Base-by-base conservation (phyloP, 2,797 vertebrate species). In the Channa striata region DNA sequence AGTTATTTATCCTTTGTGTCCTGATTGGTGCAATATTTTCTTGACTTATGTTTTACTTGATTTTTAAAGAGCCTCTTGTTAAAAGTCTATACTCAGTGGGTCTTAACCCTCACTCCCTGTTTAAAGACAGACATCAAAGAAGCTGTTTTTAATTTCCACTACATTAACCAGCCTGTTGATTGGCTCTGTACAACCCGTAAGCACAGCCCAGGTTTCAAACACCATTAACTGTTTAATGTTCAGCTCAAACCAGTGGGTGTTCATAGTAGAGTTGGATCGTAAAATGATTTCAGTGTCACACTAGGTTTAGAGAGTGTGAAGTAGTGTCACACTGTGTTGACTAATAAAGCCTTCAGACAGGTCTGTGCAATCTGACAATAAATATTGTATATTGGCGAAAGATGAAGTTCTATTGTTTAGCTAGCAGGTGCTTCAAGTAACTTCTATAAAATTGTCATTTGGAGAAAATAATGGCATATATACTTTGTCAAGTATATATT, bases 81-180 rank as follows among this genome's bases (percentile, higher is more conserved):
- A 59, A 76, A 79, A 73, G 65, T 53, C 53, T 21, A 17, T 1
- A 6, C 44, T 76, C 51, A 21, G 20, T 67, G 59, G 51, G 48
- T 49, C 83, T 82, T 81, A 76, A 84, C 85, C 73, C 82, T 78
- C 75, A 60, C 48, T 68, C 68, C 65, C 72, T 54, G 66, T 46
- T 33, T 59, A 36, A 82, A 83, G 63, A 60, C 60, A 69, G 53
- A 83, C 82, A 89, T 90, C 80, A 92, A 84, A 87, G 60, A 74
- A 69, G 74, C 40, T 86, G 73, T 82, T 89, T 87, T 80, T 82
- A 61, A 80, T 88, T 87, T 81, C 25, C 74, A 78, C 85, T 65
- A 59, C 52, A 80, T 80, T 72, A 85, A 74, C 63, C 67, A 37
- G 61, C 40, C 46, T 60, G 54, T 63, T 87, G 68, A 86, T 81